These are phyloP conservation scores for Alca torda DNA, from an alignment of 2,797 vertebrate species.

Conservation along the genomic window DNA sequence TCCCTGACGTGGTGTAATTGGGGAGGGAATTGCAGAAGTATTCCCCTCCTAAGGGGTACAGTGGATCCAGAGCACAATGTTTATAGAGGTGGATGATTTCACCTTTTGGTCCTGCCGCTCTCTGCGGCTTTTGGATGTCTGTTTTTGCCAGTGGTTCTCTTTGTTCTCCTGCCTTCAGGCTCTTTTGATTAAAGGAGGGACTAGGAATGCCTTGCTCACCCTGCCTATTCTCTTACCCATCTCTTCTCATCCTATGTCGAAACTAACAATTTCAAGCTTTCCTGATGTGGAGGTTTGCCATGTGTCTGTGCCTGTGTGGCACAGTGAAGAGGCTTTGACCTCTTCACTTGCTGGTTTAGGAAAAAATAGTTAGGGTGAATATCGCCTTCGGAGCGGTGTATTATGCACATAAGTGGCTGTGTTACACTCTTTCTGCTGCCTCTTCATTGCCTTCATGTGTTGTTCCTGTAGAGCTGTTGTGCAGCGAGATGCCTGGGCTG, in stretches of 20 bases:
- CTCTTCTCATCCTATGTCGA: neutral
- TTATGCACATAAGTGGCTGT: neutral
- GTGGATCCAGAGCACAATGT: neutral
- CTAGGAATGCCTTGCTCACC: neutral
- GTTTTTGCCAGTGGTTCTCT: neutral
- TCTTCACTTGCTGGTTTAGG: neutral
- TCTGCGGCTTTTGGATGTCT: neutral
- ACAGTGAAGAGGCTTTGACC: neutral
- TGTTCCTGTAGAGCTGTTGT: neutral
- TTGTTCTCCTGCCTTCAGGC: neutral
- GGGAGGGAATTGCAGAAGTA: neutral
- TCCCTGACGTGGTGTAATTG: neutral
- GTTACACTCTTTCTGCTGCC: neutral
- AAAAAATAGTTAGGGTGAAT: neutral
- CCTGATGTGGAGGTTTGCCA: neutral
- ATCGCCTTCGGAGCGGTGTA: neutral
- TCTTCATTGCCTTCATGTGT: fast-evolving
- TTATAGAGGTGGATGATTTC: neutral
- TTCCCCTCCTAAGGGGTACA: fast-evolving
- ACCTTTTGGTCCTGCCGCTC: neutral
- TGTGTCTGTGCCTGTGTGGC: fast-evolving
- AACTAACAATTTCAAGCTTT: neutral
- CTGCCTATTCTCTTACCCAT: neutral
- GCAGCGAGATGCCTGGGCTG: fast-evolving
- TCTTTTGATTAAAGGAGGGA: neutral